phyloP scores from a whole-genome alignment of 1,140 invertebrate species.

The Saccostrea glomerata region DNA sequence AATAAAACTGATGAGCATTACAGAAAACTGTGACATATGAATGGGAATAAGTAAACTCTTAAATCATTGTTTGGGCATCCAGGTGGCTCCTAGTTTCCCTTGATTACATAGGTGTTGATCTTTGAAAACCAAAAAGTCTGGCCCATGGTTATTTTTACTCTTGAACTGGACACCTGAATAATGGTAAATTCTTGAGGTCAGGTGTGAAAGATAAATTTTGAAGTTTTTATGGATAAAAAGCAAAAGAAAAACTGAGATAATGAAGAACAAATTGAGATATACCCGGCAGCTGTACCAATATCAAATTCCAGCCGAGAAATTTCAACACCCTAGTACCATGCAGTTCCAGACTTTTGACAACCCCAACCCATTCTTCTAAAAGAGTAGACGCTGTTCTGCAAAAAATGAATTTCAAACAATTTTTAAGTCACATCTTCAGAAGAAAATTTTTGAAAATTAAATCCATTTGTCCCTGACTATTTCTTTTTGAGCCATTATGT shows the following conservation, averaged over 20 bases:
- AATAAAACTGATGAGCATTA: conserved; percentile 22
- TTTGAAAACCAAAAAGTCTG: background rate
- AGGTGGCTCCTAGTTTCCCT: background rate
- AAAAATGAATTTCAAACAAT: background rate
- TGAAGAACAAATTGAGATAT: background rate
- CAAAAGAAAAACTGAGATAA: background rate
- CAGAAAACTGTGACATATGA: conserved; percentile 19
- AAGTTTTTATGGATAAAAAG: background rate
- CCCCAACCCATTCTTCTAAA: background rate
- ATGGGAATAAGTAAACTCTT: conserved; percentile 21
- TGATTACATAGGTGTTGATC: conserved; percentile 24
- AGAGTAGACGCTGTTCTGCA: background rate
- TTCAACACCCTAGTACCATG: background rate
- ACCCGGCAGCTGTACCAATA: background rate
- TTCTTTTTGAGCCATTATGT: background rate
- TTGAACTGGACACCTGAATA: background rate
- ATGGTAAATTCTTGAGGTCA: background rate
- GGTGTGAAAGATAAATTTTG: conserved; percentile 12
- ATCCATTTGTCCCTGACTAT: background rate
- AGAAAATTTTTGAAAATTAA: background rate
- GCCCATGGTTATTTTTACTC: background rate
- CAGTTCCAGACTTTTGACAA: background rate
- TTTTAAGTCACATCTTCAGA: background rate
- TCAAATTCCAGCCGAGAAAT: background rate
- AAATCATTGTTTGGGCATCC: conserved; percentile 25